Conservation (phyloP, 2,113 vertebrate species). For the Xenopus laevis region DNA sequence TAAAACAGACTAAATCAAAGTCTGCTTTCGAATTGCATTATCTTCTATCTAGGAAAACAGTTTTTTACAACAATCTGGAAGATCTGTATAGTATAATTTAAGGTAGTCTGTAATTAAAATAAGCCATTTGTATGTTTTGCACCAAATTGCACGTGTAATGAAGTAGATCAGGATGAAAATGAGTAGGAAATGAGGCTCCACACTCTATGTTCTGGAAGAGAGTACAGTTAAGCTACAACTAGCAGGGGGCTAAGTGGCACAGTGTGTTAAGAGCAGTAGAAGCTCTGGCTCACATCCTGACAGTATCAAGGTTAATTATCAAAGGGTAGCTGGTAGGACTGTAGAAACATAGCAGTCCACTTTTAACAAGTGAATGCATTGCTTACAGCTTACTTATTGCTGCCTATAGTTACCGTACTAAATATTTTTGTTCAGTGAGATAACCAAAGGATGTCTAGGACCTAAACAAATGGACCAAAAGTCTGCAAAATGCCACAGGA, state of each 20-base stretch:
- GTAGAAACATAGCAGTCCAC: not conserved
- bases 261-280: slow-evolving; percentile 39
- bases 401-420: too few relatives aligned
- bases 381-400: not conserved
- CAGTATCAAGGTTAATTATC: slow-evolving; percentile 14
- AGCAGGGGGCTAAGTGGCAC: slow-evolving; percentile 43
- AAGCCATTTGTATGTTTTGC: slow-evolving; percentile 30
- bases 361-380: not conserved
- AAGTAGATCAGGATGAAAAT: slow-evolving; percentile 47
- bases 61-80: not conserved
- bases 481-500: too few relatives aligned
- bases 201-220: slow-evolving; percentile 43
- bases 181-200: slow-evolving; percentile 18
- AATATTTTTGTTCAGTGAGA: too few relatives aligned
- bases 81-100: not conserved
- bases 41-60: not conserved
- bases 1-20: not conserved
- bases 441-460: slow-evolving; percentile 1
- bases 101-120: slow-evolving; percentile 53
- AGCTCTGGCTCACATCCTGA: slow-evolving; percentile 23
- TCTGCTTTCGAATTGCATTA: not conserved
- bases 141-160: slow-evolving; percentile 48
- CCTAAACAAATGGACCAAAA: too few relatives aligned
- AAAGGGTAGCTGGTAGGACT: slow-evolving; percentile 5
- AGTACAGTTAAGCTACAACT: slow-evolving; percentile 33